A percentile compares a stretch with the other conserved stretches of the same genome.
Conservation (phyloP, 2,888 invertebrate species). For the Hirudinaria manillensis region DNA sequence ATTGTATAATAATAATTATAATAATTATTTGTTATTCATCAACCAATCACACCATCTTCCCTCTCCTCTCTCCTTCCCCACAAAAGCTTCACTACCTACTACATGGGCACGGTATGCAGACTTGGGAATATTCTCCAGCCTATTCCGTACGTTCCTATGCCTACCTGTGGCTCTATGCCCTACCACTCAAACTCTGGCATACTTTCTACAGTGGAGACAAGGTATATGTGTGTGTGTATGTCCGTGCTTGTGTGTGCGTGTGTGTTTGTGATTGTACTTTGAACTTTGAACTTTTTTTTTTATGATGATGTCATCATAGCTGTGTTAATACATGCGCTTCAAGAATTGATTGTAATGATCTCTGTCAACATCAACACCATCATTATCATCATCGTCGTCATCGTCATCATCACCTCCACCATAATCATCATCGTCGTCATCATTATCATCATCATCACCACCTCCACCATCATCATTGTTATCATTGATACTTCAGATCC, state of each 20-base stretch:
- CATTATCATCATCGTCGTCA: too few relatives aligned
- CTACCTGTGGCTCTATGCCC: slow-evolving; percentile 79
- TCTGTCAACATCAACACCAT: too few relatives aligned
- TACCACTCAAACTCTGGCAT: slow-evolving; percentile 69
- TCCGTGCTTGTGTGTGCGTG: neutral
- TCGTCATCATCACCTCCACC: too few relatives aligned
- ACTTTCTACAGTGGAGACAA: slow-evolving; percentile 66
- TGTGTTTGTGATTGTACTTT: neutral
- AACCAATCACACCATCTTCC: too few relatives aligned
- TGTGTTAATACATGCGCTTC: neutral
- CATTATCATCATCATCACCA: too few relatives aligned
- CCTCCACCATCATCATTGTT: too few relatives aligned
- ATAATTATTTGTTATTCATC: too few relatives aligned
- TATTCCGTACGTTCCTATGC: slow-evolving; percentile 91
- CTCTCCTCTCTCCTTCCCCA: too few relatives aligned
- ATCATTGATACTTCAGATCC: slow-evolving; percentile 59
- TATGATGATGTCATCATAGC: neutral
- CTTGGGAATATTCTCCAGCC: slow-evolving; percentile 96
- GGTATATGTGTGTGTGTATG: slow-evolving; percentile 42
- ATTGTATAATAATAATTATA: too few relatives aligned
- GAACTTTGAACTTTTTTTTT: too few relatives aligned
- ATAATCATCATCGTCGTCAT: too few relatives aligned
- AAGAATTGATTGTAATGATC: too few relatives aligned
- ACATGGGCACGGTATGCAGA: slow-evolving; percentile 85
- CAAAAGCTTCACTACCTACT: slow-evolving; percentile 67